Evolutionary conservation across 2,113 vertebrate genomes (phyloP).

Genomic region (Ptilonorhynchus violaceus): DNA sequence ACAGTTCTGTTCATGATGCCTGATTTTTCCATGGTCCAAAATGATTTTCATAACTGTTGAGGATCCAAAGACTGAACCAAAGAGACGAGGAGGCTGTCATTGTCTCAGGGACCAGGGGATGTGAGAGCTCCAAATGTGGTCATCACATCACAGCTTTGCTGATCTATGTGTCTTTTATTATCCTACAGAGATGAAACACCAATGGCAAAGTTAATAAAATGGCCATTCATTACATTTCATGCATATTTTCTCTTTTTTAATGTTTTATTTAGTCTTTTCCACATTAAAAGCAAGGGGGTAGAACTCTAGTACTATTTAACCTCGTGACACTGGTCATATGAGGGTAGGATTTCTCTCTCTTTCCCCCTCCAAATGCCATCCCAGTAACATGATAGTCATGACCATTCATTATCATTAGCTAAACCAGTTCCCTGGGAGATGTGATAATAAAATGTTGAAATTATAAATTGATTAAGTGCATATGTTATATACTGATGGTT

Average conservation of each 20-base stretch:
- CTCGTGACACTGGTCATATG: background rate
- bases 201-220: conserved; percentile 36
- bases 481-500: background rate
- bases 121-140: background rate
- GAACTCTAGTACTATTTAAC: conserved; percentile 9
- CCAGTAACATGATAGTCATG: background rate
- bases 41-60: background rate
- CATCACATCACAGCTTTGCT: background rate
- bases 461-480: conserved; percentile 27
- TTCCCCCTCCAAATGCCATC: background rate
- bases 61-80: background rate
- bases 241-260: background rate
- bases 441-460: conserved; percentile 10
- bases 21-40: background rate
- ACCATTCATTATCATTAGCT: conserved; percentile 32
- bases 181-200: background rate
- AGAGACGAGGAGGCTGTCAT: background rate
- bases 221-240: conserved; percentile 1
- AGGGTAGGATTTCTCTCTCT: background rate
- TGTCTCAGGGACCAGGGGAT: background rate
- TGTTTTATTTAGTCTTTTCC: conserved; percentile 34
- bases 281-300: background rate
- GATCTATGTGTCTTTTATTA: conserved; percentile 33
- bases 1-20: background rate
- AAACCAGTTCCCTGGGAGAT: conserved; percentile 39